Base-by-base conservation (phyloP, 2,113 vertebrate species). In the Myotis lucifugus region DNA sequence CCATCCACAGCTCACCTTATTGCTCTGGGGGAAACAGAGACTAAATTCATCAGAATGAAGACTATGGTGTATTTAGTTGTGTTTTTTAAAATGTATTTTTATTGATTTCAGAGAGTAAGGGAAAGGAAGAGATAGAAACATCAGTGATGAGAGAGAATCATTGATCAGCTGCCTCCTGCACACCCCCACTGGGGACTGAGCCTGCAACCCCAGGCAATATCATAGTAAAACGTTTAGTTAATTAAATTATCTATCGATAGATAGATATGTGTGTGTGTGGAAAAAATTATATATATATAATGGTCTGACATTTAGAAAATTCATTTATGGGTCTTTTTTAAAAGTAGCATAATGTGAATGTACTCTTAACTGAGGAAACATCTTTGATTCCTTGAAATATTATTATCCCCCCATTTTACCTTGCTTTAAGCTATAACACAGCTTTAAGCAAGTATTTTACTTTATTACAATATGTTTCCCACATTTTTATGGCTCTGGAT, bases 361-460 rank as follows among this genome's bases (percentile, higher is more conserved):
- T 37, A 9, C 74, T 82, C 91, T 14, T 32, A 93, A 88, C 23
- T 82, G 48, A 52, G 74, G 27, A 82, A 95, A 54, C 81, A 69
- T 56, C 23, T 96, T 93, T 86, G 32, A 93, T 74, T 81, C 82
- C 73, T 34, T 79, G 78, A 79, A 69, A 76, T 95, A 23, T 42
- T 86, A 25, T 96, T 54, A 13, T 50, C 37, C 70, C 23, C 0
- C 88, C 50, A 14, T 50, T 93, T 97, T 93, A 67, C 59, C 32
- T 92, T 61, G 59, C 18, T 72, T 76, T 32, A 77, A 67, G 76
- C 40, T 19, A 54, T 46, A 88, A 64, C 27, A 66, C 76, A 88
- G 61, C 17, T 48, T 94, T 67, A 18, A 78, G n/a, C 34, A 90
- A 96, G 42, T 50, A 34, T 94, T 96, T 90, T 17, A 50, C n/a